Evolutionary conservation across 1,140 invertebrate genomes (phyloP), one percentile per base, ranked within the genome.

Genomic region (Planococcus citri): DNA sequence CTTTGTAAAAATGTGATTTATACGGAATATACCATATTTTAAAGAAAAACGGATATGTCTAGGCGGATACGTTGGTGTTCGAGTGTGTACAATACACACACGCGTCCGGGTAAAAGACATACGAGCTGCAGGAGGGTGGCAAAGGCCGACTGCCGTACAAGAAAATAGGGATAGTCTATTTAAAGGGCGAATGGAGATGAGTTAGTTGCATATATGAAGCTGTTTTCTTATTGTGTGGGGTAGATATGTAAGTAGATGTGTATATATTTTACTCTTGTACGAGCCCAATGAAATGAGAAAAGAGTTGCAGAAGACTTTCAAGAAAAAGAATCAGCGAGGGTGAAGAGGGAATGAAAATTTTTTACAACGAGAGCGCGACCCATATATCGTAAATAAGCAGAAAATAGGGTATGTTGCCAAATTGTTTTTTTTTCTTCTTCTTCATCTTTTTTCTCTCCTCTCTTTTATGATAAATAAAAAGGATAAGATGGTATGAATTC

Each of bases 1-100:
- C 60, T 64, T 64, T 64, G 60, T 64, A 64, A 64, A 64, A 64
- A 64, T 64, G 60, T 64, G 60, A 64, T 64, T 64, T 64, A 64
- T 64, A 64, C 12, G 20, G 25, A 64, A 64, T 25, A 20, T 27
- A 25, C 60, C 22, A 64, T 64, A 64, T 64, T 64, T 64, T 64
- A 64, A 64, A 64, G 25, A 64, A 64, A 64, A 27, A 64, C 60
- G 25, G 25, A 64, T 64, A 64, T 21, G 60, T 64, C 22, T 25
- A 14, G 20, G 10, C 25, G 21, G 3, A 24, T 25, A 6, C 21
- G 51, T 58, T 20, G 4, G 21, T 64, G 60, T 64, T 24, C 6
- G 60, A 4, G 25, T 64, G 60, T 25, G 22, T 17, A 3, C 10
- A 10, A 17, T 25, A 17, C 10, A 51, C n/a, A 51, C n/a, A 51